phyloP scores from a whole-genome alignment of 35 echinoderm and acorn worm species.

The Heliocidaris tuberculata region DNA sequence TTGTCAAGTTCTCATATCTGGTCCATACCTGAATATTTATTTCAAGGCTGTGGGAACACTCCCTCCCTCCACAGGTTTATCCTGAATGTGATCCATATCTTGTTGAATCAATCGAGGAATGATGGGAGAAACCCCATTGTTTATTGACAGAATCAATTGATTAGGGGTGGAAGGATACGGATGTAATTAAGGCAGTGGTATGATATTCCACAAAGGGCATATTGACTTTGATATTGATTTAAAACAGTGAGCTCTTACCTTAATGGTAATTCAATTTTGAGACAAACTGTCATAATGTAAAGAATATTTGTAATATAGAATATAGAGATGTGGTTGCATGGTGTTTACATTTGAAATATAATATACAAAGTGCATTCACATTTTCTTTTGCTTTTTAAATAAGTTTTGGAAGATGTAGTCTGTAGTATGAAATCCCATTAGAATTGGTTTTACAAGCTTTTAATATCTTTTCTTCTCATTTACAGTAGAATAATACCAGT shows the following conservation, averaged over 20 bases:
- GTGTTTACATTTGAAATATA: background rate
- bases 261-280: background rate
- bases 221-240: background rate
- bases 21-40: background rate
- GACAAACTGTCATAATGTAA: background rate
- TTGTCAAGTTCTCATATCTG: no score
- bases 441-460: no score
- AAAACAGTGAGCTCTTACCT: background rate
- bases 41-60: background rate
- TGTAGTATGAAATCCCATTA: no score
- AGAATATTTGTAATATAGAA: background rate
- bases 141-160: background rate
- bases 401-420: background rate
- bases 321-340: background rate
- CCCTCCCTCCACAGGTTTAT: background rate
- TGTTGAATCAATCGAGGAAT: background rate
- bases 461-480: no score
- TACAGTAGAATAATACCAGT: no score
- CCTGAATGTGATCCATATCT: background rate
- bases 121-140: constrained; percentile 8
- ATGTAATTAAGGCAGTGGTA: background rate
- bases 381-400: background rate
- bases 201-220: background rate
- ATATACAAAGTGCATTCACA: background rate
- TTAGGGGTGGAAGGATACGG: background rate